Evolutionary conservation across 2,888 invertebrate species (phyloP), one percentile per base, ranked within the genome.

Genomic region (Cheilosia vernalis): DNA sequence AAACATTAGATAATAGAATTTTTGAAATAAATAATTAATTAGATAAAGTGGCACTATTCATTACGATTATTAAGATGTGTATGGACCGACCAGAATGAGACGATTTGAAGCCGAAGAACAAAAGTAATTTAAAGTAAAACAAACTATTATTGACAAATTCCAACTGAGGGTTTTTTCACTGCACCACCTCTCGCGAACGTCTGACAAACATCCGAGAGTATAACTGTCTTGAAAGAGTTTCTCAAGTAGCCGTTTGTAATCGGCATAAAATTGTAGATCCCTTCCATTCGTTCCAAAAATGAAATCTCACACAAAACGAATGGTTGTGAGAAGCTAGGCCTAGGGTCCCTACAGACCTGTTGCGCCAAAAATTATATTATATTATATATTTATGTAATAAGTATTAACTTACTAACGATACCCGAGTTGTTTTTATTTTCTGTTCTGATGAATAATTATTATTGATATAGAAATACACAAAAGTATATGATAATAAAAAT

Each of bases 1-100:
- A 78, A 64, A 70, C 21, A 24, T 67, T 81, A 85, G 81, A 61
- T 81, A 76, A 76, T 85, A 81, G 70, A 81, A 55, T 66, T 72
- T 72, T 72, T 67, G 69, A 85, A 72, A 53, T 64, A 84, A 80
- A 72, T 79, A 80, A 64, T 74, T 80, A 60, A 73, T 56, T 40
- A 40, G 55, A 67, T 17, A n/a, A 73, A 76, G n/a, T 60, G 27
- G 60, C 60, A 66, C 58, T 70, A 67, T 61, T 33, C 67, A 56
- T 19, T 67, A 44, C 37, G 13, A 37, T 56, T 51, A 24, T 44
- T 53, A 66, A 21, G 24, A 30, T 69, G 69, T 63, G 30, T 69
- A 15, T 30, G 66, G 24, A 19, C 49, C 33, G 61, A 33, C 61
- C 55, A 53, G 70, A 78, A 61, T 55, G 64, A 61, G 33, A 55